Base-by-base conservation (phyloP, 2,797 vertebrate species). In the Artibeus jamaicensis region DNA sequence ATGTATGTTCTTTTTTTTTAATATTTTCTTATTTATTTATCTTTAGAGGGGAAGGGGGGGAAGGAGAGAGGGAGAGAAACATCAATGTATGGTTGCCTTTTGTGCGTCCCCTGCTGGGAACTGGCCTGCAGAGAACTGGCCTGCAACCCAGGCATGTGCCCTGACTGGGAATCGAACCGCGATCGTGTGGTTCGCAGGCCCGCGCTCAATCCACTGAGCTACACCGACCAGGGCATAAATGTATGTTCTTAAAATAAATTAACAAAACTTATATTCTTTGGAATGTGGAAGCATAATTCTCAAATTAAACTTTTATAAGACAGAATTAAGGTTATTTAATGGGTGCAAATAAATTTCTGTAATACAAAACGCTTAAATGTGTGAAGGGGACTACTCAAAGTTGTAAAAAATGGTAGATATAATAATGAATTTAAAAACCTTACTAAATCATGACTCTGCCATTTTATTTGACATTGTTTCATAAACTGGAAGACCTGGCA, bases 391-490 rank as follows among this genome's bases (percentile, higher is more conserved):
- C 88, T 95, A 77, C 77, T 96, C 39, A 88, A 91, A 98, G 92
- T 68, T 96, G 9, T 89, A 93, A 98, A 98, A 98, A 98, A 96
- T 96, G 39, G 50, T 81, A 50, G 55, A 91, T 97, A 92, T 92
- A 97, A 97, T 2, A 9, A 95, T 95, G 95, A 96, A 96, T 98
- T 98, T 98, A 98, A 98, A 97, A 94, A 93, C 78, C 0, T 9
- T 93, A 67, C 85, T 98, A 98, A 98, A 98, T 98, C 97, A 98
- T 91, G 93, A 86, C 94, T 86, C 1, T 96, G 73, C 91, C 11
- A 48, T 97, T 98, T 98, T 98, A 98, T 98, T 98, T 91, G 96
- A 94, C 93, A 86, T 96, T 97, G 95, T 98, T 98, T 98, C 96
- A 97, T 98, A 98, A 98, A 97, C 97, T 97, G 37, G 87, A 97